Evolutionary conservation across 2,888 invertebrate genomes (phyloP), one percentile per base, ranked within the genome.

Genomic region (Cataglyphis livida): DNA sequence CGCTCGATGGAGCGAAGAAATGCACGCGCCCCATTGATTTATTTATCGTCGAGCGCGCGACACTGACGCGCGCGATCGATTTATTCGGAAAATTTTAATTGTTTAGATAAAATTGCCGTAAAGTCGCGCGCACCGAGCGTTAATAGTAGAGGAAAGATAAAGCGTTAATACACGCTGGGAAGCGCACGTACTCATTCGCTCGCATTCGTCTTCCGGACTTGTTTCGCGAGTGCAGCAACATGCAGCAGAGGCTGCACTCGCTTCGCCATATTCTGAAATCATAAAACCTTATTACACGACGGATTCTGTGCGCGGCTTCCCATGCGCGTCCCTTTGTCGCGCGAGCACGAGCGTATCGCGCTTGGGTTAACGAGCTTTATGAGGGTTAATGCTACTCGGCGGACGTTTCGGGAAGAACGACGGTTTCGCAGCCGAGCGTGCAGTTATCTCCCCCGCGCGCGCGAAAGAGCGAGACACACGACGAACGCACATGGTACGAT

Each of bases 1-100:
- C 86, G 92, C 91, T 91, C 86, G 88, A 84, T 81, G 86, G 75
- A 91, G 89, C 92, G 87, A 88, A 91, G 90, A 91, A 91, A 90
- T 85, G 88, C 90, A 85, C 83, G 84, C 89, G 89, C 86, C 57
- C 86, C 88, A 90, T 91, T 91, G 91, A 91, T 91, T 92, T 91
- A 91, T 92, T 91, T 91, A 91, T 91, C 85, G 88, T 86, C 87
- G 81, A 86, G 84, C 88, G 82, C 81, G 64, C 68, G 73, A 82
- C 84, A 70, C 71, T 65, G 73, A 84, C 65, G 75, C 73, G 82
- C 81, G 71, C 76, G 84, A 78, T 59, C 73, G 71, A 61, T 76
- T 88, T 85, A 86, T 89, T 85, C 85, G 66, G 84, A 84, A 88
- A 83, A 88, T 88, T 88, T 87, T 89, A 89, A 88, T 89, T 88